Evolutionary conservation across 2,797 vertebrate species (phyloP), one percentile per base, ranked within the genome.

Genomic region (Rhyacichthys aspro): DNA sequence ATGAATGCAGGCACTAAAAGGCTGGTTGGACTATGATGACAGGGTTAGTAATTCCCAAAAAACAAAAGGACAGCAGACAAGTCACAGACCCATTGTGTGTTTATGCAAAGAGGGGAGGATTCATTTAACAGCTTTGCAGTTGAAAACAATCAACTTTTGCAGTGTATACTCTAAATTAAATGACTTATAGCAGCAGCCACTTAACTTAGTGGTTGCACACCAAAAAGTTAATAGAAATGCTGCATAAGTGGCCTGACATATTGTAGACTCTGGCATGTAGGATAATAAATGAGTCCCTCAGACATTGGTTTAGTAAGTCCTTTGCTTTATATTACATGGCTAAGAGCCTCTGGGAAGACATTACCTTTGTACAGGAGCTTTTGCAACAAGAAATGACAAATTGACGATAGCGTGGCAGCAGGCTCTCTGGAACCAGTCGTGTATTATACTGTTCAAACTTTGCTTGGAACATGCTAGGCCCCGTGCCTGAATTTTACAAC

Each of bases 351-450:
- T 81, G 94, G 94, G 94, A 96, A 90, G 91, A 91, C 91, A 93
- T 94, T 95, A 94, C 94, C 93, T 94, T 94, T 95, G 93, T 94
- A 92, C 93, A 94, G 91, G 92, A 94, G 93, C 92, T 94, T 91
- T 82, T 88, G 90, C 88, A 92, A 94, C 94, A 94, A 93, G 90
- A 95, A 96, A 96, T 94, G 95, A 95, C 94, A 94, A 95, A 96
- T 96, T 86, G 93, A 93, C 94, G 91, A 93, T 90, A 93, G 93
- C 88, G 90, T 93, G 87, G 86, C 85, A 84, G 89, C 1, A 79
- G 92, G 93, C 93, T 97, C 95, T 94, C 92, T 86, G 89, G 93
- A 94, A 93, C 89, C 91, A 85, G 91, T 90, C 87, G 86, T 86
- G 90, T 92, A 90, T 92, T 95, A 93, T 91, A 88, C 91, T 86